These are phyloP conservation scores for Urocitellus parryii DNA, from an alignment of 2,113 vertebrate species.

Conservation along the genomic window DNA sequence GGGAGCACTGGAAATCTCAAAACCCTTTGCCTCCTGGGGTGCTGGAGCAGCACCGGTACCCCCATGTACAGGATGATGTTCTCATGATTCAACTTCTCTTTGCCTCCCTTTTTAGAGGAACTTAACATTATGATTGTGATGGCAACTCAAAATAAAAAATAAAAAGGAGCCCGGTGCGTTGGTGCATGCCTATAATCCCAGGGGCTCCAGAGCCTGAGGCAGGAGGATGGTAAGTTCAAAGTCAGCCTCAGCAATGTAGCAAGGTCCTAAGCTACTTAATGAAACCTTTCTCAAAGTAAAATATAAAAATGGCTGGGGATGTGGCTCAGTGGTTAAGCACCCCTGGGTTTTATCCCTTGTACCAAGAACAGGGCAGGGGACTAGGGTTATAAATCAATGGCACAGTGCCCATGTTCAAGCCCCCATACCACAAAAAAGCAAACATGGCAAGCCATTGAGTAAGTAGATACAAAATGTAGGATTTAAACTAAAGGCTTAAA, in stretches of 20 bases:
- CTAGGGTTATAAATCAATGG: not conserved
- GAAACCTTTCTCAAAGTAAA: not conserved
- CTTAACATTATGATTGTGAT: not conserved
- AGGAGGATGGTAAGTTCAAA: not conserved
- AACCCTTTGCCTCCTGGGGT: not conserved
- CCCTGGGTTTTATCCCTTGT: not conserved
- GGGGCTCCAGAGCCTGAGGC: not conserved
- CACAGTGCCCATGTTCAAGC: not conserved
- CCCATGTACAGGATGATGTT: not conserved
- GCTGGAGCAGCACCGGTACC: not conserved
- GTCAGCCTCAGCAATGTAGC: not conserved
- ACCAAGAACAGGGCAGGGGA: not conserved
- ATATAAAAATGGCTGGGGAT: not conserved
- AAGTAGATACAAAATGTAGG: not conserved
- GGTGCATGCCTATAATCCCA: not conserved
- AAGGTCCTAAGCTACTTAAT: not conserved
- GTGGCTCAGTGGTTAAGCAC: not conserved
- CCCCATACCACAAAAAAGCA: not conserved
- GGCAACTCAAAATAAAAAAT: no score
- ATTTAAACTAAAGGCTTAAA: conserved; percentile 23
- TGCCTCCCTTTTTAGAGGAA: not conserved
- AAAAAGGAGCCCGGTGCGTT: not conserved
- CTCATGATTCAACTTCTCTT: not conserved
- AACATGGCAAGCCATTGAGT: not conserved
- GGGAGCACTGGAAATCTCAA: not conserved